Conservation (phyloP, 2,888 invertebrate genomes). For the Acronicta alni region DNA sequence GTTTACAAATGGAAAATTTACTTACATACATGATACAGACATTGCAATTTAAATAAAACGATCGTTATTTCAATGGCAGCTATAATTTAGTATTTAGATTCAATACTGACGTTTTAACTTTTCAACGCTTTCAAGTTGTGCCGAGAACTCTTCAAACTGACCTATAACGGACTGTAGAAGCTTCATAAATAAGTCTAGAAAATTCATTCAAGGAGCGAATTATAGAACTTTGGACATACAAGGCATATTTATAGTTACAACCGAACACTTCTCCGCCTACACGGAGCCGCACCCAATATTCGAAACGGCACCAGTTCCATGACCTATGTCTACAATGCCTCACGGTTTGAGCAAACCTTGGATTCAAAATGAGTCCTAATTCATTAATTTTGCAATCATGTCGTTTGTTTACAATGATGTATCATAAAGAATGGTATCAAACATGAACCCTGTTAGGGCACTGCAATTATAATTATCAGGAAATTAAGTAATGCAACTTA, state of each 20-base stretch:
- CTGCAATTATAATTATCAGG: too few species aligned
- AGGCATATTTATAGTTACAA: constrained; percentile 38
- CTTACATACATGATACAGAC: too few species aligned
- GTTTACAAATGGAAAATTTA: too few species aligned
- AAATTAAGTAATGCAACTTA: too few species aligned
- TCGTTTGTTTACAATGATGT: too few species aligned
- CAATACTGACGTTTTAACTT: neutral
- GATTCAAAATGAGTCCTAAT: too few species aligned
- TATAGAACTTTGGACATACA: constrained; percentile 15
- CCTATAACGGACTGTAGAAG: constrained; percentile 25
- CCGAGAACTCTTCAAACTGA: constrained; percentile 9
- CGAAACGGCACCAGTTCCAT: constrained; percentile 30
- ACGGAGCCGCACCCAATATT: constrained; percentile 24
- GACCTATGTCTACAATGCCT: constrained; percentile 33
- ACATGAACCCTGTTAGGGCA: too few species aligned
- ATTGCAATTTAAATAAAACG: too few species aligned
- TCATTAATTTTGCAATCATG: too few species aligned
- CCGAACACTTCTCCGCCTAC: constrained; percentile 31
- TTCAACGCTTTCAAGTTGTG: neutral
- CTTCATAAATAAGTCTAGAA: constrained; percentile 22
- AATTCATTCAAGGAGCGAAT: constrained; percentile 19
- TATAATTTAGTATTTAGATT: too few species aligned
- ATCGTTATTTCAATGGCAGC: too few species aligned
- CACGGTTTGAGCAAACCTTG: constrained; percentile 28
- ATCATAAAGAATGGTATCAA: too few species aligned